phyloP scores from a whole-genome alignment of 2,113 vertebrate genomes.

The Falco punctatus region DNA sequence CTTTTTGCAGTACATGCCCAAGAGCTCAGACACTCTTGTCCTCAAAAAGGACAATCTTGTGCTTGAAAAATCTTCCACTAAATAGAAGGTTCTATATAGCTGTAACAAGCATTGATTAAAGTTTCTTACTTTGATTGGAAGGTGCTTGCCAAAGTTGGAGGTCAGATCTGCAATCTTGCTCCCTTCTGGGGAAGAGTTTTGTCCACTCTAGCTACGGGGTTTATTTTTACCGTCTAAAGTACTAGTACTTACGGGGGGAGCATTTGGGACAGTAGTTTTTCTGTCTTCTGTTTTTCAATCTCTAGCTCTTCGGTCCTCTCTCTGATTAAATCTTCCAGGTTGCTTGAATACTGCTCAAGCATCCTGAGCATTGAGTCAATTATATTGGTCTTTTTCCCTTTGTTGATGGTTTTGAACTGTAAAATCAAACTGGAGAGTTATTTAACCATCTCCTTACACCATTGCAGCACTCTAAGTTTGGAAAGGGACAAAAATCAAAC shows the following conservation, averaged over 20 bases:
- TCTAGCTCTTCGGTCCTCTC: conserved; percentile 92
- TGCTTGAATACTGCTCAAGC: conserved; percentile 95
- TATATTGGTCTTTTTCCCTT: conserved; percentile 93
- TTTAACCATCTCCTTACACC: neutral
- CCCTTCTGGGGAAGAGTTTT: neutral
- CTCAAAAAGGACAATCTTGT: neutral
- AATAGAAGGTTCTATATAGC: neutral
- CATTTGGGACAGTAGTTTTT: conserved; percentile 92
- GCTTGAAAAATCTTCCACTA: neutral
- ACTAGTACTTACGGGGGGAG: conserved; percentile 85
- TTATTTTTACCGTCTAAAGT: neutral
- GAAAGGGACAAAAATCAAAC: neutral
- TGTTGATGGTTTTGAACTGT: conserved; percentile 94
- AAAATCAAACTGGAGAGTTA: conserved; percentile 37
- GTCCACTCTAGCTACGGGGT: neutral
- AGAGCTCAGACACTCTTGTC: neutral
- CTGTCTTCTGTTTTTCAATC: conserved; percentile 93
- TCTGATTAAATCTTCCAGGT: conserved; percentile 90
- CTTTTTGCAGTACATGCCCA: neutral
- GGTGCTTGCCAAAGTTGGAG: neutral
- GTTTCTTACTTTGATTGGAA: neutral
- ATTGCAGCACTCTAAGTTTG: neutral
- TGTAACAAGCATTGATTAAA: neutral
- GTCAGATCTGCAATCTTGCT: neutral
- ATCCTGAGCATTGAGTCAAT: conserved; percentile 94